A percentile compares a stretch with the other conserved stretches of the same genome.
Evolutionary conservation across 1,140 invertebrate species (phyloP).

Genomic region (Lepidurus packardi): DNA sequence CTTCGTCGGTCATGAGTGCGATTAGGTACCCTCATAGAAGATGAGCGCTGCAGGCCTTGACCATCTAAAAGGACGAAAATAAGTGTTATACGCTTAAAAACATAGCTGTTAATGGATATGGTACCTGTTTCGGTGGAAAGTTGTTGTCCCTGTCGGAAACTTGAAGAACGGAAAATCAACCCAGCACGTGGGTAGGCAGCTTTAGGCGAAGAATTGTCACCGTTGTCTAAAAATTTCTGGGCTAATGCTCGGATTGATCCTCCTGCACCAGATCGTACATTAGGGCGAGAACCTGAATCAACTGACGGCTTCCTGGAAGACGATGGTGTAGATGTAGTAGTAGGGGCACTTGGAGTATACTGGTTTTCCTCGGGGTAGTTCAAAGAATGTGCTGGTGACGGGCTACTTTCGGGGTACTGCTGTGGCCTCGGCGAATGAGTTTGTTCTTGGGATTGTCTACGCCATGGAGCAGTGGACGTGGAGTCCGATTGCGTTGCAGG

Average conservation of each 20-base stretch:
- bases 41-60: constrained; percentile 27
- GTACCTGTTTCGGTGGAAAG: neutral
- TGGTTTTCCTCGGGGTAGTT: neutral
- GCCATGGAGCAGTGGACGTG: neutral
- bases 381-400: neutral
- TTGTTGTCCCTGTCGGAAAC: constrained; percentile 48
- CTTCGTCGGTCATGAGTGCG: constrained; percentile 15
- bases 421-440: neutral
- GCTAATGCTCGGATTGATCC: constrained; percentile 64
- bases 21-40: constrained; percentile 27
- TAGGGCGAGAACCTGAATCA: constrained; percentile 13
- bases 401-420: neutral
- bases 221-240: constrained; percentile 62
- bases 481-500: neutral
- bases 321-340: neutral
- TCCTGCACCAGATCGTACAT: constrained; percentile 38
- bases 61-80: neutral
- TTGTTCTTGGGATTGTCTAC: constrained; percentile 3
- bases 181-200: constrained; percentile 58
- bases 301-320: neutral
- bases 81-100: neutral
- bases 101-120: neutral
- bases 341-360: neutral
- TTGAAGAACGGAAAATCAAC: constrained; percentile 57
- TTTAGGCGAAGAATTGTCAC: constrained; percentile 40